A percentile compares a stretch with the other conserved stretches of the same genome.
phyloP scores from a whole-genome alignment of 2,797 vertebrate genomes.

The Diplodus puntazzo region DNA sequence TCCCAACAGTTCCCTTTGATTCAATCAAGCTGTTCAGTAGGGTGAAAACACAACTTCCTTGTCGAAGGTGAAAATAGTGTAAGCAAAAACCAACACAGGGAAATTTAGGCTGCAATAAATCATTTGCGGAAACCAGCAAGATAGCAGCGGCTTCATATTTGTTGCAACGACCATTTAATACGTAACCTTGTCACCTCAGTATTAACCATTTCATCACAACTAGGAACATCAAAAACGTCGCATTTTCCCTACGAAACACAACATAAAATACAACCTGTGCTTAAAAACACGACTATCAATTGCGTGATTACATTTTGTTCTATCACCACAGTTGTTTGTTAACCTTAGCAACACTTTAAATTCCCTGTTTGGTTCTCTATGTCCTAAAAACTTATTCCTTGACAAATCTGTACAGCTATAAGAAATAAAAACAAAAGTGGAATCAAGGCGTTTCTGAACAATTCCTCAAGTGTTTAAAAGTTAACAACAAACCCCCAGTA shows the following conservation, averaged over 20 bases:
- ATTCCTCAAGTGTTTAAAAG: too few relatives aligned
- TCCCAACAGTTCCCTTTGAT: too few relatives aligned
- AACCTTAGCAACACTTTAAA: background rate
- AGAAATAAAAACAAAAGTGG: background rate
- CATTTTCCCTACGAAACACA: fast-evolving
- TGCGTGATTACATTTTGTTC: background rate
- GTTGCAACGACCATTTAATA: background rate
- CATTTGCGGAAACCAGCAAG: too few relatives aligned
- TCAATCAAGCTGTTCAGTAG: too few relatives aligned
- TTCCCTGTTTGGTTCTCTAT: background rate
- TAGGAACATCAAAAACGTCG: background rate
- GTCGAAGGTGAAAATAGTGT: too few relatives aligned
- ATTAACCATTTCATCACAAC: background rate
- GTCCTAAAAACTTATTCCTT: background rate
- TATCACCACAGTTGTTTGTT: too few relatives aligned
- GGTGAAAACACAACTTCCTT: too few relatives aligned
- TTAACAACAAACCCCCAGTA: background rate
- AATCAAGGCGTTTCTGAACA: background rate
- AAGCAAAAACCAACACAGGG: background rate
- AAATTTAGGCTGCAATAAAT: background rate
- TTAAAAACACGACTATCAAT: background rate
- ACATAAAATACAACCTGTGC: background rate
- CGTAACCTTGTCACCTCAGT: background rate
- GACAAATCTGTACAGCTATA: background rate
- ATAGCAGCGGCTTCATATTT: too few relatives aligned